Evolutionary conservation across 2,113 vertebrate species (phyloP), one percentile per base, ranked within the genome.

Genomic region (Hyaena hyaena): DNA sequence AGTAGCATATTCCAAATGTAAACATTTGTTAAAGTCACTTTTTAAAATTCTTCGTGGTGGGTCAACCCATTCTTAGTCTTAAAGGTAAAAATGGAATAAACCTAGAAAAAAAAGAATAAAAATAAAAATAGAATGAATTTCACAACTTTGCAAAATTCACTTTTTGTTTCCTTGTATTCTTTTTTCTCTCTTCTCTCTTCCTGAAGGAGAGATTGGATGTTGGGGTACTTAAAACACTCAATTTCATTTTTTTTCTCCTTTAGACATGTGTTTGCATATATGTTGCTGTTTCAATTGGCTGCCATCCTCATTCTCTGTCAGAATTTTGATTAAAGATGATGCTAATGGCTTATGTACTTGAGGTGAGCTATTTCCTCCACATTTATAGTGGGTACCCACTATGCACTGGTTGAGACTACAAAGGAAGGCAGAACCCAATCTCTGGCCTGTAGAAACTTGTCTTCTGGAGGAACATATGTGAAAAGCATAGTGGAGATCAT

Each of bases 291-390:
- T 77, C 10, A 68, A 5, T 63, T 85, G 19, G 10, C 69, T 95
- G 2, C 11, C 76, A 45, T 10, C 5, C 17, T 76, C 88, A 33
- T 43, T 90, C 16, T 71, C 5, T 45, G 5, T 35, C 23, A 65
- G 7, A 16, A 26, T 88, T 92, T 89, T 85, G 2, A 82, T 43
- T 74, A 50, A 92, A 63, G 7, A 6, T 1, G 90, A 86, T 33
- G 1, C 19, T 50, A 15, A 61, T 11, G 2, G 88, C 2, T 58
- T 43, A 31, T 4, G 9, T 16, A 58, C 11, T n/a, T 48, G 1
- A 1, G 33, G 3, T 11, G 3, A 0, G 21, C 11, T 14, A 6
- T 50, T 55, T 74, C 12, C 7, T 80, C 9, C 35, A 0, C 1
- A 43, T 26, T 2, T 50, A 50, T 50, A 19, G 11, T 76, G 26